These are phyloP conservation scores for Microcebus tavaratra DNA, from an alignment of 2,113 vertebrate species.

Conservation along the genomic window DNA sequence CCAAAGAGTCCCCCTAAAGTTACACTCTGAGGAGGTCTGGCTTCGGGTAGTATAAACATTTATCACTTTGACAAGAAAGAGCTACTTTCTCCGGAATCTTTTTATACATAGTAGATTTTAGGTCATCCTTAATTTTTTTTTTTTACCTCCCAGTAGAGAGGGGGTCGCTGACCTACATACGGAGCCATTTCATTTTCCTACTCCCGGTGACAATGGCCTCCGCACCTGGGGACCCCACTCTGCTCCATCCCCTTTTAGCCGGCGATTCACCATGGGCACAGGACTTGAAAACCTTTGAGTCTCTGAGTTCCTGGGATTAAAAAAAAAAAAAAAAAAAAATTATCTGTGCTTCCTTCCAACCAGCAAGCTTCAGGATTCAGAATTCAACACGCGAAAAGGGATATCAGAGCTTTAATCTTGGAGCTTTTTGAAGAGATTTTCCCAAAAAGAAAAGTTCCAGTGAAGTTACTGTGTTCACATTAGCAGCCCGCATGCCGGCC, in stretches of 20 bases:
- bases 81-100: slow-evolving; percentile 77
- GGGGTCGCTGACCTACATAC: slow-evolving; percentile 88
- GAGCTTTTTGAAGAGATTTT: slow-evolving; percentile 86
- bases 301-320: slow-evolving; percentile 86
- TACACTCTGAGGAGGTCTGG: slow-evolving; percentile 83
- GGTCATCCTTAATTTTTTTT: slow-evolving; percentile 86
- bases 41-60: slow-evolving; percentile 84
- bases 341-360: slow-evolving; percentile 86
- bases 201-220: slow-evolving; percentile 85
- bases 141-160: slow-evolving; percentile 83
- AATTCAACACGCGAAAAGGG: slow-evolving; percentile 82
- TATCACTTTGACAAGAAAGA: slow-evolving; percentile 84
- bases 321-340: slow-evolving; percentile 86
- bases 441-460: slow-evolving; percentile 84
- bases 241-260: slow-evolving; percentile 81
- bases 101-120: slow-evolving; percentile 85
- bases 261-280: slow-evolving; percentile 84
- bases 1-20: slow-evolving; percentile 83
- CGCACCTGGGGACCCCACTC: slow-evolving; percentile 82
- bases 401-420: slow-evolving; percentile 86
- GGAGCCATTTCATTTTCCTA: slow-evolving; percentile 84
- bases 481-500: slow-evolving; percentile 79
- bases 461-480: slow-evolving; percentile 83
- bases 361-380: slow-evolving; percentile 87
- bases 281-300: slow-evolving; percentile 88